Evolutionary conservation across 2,888 invertebrate genomes (phyloP).

Genomic region (Onthophagus sagittarius): DNA sequence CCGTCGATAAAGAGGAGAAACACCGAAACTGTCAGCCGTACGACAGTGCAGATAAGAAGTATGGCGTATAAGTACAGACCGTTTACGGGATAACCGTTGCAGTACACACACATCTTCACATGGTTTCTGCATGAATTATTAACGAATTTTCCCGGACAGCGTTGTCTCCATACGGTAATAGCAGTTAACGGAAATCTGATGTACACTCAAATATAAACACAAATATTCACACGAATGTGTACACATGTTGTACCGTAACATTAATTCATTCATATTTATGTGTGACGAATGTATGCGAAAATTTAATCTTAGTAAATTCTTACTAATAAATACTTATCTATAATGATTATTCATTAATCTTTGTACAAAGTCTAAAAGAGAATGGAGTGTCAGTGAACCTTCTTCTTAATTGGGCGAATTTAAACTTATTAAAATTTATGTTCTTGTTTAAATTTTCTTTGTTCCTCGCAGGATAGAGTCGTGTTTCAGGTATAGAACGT

Average conservation of each 20-base stretch:
- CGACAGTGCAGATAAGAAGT: neutral
- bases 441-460: neutral
- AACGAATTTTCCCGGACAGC: neutral
- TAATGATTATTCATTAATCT: too few species aligned
- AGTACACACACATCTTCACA: neutral
- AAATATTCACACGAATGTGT: neutral
- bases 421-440: neutral
- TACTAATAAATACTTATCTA: too few species aligned
- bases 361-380: too few species aligned
- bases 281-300: too few species aligned
- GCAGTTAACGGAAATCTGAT: neutral
- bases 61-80: neutral
- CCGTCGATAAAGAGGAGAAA: neutral
- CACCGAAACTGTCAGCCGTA: neutral
- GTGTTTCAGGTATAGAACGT: neutral
- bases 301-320: too few species aligned
- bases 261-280: neutral
- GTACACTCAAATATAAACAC: neutral
- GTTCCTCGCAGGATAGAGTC: neutral
- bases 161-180: neutral
- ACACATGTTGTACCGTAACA: neutral
- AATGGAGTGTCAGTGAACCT: neutral
- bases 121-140: neutral
- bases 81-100: neutral
- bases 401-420: neutral